These are phyloP conservation scores for Trichechus manatus DNA, from an alignment of 2,113 vertebrate genomes.

Conservation along the genomic window DNA sequence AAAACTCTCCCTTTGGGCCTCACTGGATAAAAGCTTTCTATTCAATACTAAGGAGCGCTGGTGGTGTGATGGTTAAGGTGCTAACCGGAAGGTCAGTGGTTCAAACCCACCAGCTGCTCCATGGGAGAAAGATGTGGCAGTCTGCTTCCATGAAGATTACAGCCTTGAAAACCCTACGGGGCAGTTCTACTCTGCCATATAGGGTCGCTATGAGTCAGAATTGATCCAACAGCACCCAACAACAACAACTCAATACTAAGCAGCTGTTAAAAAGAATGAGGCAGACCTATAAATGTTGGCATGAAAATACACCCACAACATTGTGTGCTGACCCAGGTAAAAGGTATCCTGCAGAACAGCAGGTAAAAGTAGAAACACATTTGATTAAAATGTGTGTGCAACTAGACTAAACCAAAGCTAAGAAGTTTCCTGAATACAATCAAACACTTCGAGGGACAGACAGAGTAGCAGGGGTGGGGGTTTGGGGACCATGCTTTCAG, in stretches of 20 bases:
- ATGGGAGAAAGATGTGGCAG: background rate
- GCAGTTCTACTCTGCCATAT: background rate
- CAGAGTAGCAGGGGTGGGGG: too few relatives aligned
- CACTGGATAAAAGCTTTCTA: background rate
- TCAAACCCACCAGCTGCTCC: background rate
- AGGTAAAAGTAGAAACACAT: background rate
- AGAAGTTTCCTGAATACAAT: too few relatives aligned
- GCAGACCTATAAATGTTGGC: background rate
- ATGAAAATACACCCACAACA: fast-evolving
- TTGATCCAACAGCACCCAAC: too few relatives aligned
- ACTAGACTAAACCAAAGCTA: too few relatives aligned
- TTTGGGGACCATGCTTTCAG: too few relatives aligned
- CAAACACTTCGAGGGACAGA: too few relatives aligned
- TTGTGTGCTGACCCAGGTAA: fast-evolving
- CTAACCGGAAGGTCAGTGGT: background rate
- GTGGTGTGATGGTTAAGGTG: background rate
- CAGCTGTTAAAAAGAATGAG: background rate
- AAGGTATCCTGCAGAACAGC: fast-evolving
- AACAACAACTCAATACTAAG: background rate
- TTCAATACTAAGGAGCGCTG: background rate
- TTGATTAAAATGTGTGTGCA: too few relatives aligned
- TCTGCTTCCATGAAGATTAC: background rate
- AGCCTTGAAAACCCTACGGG: background rate
- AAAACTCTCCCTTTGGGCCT: background rate
- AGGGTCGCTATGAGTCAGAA: too few relatives aligned